phyloP scores from a whole-genome alignment of 2,888 invertebrate genomes.

The Harmothoe impar region DNA sequence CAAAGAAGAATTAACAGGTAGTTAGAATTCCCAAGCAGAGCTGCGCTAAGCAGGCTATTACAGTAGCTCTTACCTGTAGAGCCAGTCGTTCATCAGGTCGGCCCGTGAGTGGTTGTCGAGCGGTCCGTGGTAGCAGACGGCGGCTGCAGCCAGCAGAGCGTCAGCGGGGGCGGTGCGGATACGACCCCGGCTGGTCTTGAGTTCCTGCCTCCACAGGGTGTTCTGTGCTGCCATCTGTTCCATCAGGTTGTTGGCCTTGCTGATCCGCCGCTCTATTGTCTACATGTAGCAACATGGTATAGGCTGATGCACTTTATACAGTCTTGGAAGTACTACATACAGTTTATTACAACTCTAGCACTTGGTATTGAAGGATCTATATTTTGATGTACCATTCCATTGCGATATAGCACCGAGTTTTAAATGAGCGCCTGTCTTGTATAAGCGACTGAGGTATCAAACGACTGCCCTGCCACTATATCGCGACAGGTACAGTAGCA shows the following conservation, averaged over 20 bases:
- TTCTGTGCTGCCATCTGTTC: conserved; percentile 81
- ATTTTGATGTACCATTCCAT: no score
- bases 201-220: conserved; percentile 79
- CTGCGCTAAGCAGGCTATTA: no score
- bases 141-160: conserved; percentile 80
- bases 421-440: no score
- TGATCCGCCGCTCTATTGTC: conserved; percentile 79
- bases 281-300: conserved; percentile 68
- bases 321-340: no score
- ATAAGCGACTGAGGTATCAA: no score
- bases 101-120: conserved; percentile 78
- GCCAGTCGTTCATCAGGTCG: conserved; percentile 79
- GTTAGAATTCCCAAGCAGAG: no score
- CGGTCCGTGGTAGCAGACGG: conserved; percentile 81
- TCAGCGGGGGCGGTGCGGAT: conserved; percentile 79
- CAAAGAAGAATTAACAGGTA: no score
- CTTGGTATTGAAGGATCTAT: no score
- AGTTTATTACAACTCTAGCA: no score
- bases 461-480: no score
- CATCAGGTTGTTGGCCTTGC: conserved; percentile 79
- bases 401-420: no score
- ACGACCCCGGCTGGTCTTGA: conserved; percentile 76
- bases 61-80: conserved; percentile 74
- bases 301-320: neutral
- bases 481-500: no score